phyloP scores from a whole-genome alignment of 2,797 vertebrate genomes.

The Coilia nasus region DNA sequence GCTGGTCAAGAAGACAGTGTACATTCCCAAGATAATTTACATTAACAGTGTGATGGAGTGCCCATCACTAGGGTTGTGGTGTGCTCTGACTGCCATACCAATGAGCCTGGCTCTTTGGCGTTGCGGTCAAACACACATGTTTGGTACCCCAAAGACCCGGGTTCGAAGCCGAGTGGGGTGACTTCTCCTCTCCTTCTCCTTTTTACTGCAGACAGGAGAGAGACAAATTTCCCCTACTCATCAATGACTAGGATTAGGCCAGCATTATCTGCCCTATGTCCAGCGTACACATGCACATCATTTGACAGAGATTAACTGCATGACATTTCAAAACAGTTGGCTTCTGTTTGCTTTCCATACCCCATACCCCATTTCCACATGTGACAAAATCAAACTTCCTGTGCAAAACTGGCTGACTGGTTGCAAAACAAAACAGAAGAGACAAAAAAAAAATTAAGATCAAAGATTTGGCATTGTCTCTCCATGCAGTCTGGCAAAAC shows the following conservation, averaged over 20 bases:
- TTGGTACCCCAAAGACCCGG: no score
- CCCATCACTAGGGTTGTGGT: no score
- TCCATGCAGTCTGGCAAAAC: background rate
- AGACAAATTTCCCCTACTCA: background rate
- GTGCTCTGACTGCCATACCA: no score
- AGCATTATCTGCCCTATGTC: conserved; percentile 5
- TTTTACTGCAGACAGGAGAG: no score
- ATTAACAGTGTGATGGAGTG: no score
- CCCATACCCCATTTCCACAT: background rate
- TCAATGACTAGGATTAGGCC: background rate
- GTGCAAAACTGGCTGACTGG: background rate
- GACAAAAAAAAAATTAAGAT: background rate
- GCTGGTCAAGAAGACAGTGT: background rate
- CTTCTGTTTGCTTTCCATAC: background rate
- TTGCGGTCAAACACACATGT: no score
- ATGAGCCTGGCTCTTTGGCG: no score
- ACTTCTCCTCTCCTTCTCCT: no score
- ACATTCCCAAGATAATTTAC: no score
- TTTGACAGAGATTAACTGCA: background rate
- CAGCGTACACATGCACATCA: background rate
- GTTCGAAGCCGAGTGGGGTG: no score
- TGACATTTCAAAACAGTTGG: background rate
- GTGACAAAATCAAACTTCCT: background rate
- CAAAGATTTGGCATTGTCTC: background rate
- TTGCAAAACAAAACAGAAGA: no score